Evolutionary conservation across 2,797 vertebrate species (phyloP).

Genomic region (Sternotherus odoratus): DNA sequence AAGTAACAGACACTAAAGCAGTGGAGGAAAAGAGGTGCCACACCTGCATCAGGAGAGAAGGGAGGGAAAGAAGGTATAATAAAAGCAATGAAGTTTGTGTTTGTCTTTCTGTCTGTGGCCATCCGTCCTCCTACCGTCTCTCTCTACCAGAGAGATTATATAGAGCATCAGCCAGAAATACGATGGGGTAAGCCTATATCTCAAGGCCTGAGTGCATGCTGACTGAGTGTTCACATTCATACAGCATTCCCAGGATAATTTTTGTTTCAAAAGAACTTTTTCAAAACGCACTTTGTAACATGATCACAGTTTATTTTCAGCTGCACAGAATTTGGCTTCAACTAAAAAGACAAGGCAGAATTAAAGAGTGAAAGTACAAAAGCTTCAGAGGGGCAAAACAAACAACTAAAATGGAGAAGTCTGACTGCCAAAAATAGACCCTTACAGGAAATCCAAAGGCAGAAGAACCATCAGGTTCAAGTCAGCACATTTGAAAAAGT

Average conservation of each 20-base stretch:
- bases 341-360: not conserved
- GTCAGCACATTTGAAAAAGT: conserved; percentile 11
- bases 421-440: not conserved
- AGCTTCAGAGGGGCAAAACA: not conserved
- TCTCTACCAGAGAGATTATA: not conserved
- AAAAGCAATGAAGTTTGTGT: not conserved
- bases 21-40: not conserved
- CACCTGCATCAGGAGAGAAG: accelerated
- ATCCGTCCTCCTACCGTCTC: not conserved
- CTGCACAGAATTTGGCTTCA: not conserved
- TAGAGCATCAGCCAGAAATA: accelerated
- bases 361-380: not conserved
- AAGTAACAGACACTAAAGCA: not conserved
- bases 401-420: not conserved
- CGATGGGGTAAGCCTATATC: not conserved
- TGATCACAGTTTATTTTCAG: not conserved
- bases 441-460: accelerated
- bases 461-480: not conserved
- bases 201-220: not conserved
- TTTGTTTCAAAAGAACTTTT: not conserved
- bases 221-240: not conserved
- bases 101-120: not conserved
- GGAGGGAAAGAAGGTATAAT: not conserved
- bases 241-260: not conserved
- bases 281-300: not conserved